Base-by-base conservation (phyloP, 1,140 invertebrate species). In the Hylaeus anthracinus region DNA sequence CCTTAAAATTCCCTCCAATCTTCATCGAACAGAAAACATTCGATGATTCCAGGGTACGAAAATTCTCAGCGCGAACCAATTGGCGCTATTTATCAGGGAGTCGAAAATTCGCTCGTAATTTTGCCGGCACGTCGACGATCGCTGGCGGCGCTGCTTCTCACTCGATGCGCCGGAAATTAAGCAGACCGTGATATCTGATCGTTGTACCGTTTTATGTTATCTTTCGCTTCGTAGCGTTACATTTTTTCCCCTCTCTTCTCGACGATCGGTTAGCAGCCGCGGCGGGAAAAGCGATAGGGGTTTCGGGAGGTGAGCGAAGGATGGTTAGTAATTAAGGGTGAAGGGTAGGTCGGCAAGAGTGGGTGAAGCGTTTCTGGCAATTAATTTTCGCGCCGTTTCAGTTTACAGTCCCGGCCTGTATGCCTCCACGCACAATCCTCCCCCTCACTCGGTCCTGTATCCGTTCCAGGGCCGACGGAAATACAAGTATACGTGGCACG, bases 161-260 rank as follows among this genome's bases (percentile, higher is more conserved):
- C 5, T 37, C 71, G 70, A 73, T 64, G 65, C 41, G 15, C 37
- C n/a, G 61, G 45, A 73, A 84, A 85, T 85, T 85, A 85, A 81
- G 71, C 77, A 79, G 77, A 85, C 83, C 55, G 82, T 85, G 83
- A 71, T 74, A 85, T 67, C 82, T 83, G 83, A 78, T 72, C 73
- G 67, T 71, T 72, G 72, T 75, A 84, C 56, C 82, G 71, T 80
- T 85, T 81, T 81, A 80, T 85, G 75, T 51, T 78, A 71, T 65
- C 60, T 79, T 72, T 73, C 71, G 71, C 61, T 66, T 3, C 14
- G 37, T 1, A 15, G n/a, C 53, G 71, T 48, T 73, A 71, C 60
- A 48, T 65, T 70, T 77, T 74, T 65, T 75, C 60, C 37, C 37
- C 26, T 51, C 3, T 41, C 48, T n/a, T 0, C n/a, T 15, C 26